Conservation (phyloP, 2,113 vertebrate genomes). For the Tonatia bakeri region DNA sequence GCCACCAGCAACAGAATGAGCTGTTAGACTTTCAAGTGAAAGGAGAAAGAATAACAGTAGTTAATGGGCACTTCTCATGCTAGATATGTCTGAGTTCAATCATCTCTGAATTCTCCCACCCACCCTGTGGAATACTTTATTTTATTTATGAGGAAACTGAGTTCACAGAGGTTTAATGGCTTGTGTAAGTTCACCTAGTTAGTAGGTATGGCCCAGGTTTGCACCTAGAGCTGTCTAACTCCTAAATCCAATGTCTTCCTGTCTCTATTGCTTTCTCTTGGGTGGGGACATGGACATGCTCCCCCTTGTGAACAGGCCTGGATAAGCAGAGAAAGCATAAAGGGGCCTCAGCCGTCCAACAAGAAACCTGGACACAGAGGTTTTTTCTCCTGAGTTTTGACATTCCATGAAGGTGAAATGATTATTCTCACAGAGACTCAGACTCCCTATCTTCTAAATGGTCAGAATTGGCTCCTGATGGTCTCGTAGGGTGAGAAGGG, state of each 20-base stretch:
- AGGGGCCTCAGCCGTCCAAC: not conserved
- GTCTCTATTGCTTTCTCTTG: not conserved
- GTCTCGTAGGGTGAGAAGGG: not conserved
- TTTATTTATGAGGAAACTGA: not conserved
- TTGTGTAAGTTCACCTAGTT: not conserved
- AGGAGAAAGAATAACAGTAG: not conserved
- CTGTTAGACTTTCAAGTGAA: not conserved
- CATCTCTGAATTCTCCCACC: not conserved
- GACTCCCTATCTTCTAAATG: not conserved
- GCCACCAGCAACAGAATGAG: too few relatives aligned
- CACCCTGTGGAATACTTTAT: not conserved
- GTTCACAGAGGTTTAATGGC: not conserved
- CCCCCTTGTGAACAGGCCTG: not conserved
- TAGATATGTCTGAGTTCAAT: not conserved
- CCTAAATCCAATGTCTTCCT: not conserved
- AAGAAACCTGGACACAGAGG: not conserved
- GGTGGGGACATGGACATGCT: accelerated
- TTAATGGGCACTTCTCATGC: not conserved
- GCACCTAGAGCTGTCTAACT: not conserved
- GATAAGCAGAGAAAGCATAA: not conserved
- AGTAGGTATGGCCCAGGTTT: not conserved
- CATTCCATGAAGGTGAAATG: not conserved
- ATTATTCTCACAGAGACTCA: not conserved
- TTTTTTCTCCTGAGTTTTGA: not conserved
- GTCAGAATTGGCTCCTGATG: not conserved